These are phyloP conservation scores for Microchirus variegatus DNA, from an alignment of 2,797 vertebrate genomes.

Conservation along the genomic window DNA sequence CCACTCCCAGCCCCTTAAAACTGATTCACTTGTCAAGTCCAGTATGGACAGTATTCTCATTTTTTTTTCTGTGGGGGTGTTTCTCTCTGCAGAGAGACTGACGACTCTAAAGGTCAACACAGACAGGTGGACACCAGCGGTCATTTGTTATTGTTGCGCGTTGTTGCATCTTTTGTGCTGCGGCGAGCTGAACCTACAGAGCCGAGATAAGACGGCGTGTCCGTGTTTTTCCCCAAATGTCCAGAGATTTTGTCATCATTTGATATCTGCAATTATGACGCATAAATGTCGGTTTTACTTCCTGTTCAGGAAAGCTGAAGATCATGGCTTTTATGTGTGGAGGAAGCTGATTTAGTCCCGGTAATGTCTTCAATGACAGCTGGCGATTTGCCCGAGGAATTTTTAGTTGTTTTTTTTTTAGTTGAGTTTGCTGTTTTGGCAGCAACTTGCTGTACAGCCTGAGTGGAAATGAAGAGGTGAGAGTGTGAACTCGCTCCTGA, in stretches of 20 bases:
- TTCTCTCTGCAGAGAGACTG: conserved; percentile 20
- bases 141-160: conserved; percentile 42
- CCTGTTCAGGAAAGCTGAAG: neutral
- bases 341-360: conserved; percentile 31
- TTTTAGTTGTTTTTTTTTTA: conserved; percentile 35
- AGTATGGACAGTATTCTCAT: conserved; percentile 35
- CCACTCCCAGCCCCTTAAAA: conserved; percentile 57
- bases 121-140: conserved; percentile 36
- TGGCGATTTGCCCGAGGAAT: conserved; percentile 35
- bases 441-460: conserved; percentile 38
- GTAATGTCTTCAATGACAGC: conserved; percentile 47
- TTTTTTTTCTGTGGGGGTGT: conserved; percentile 24
- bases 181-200: conserved; percentile 44
- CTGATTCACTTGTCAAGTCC: conserved; percentile 63
- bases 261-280: conserved; percentile 22
- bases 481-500: conserved; percentile 33
- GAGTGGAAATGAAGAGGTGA: conserved; percentile 33
- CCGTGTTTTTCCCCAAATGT: conserved; percentile 7
- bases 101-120: conserved; percentile 52
- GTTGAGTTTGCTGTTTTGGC: conserved; percentile 42
- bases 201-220: neutral
- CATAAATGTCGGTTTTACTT: neutral
- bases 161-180: conserved; percentile 30
- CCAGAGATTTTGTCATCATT: neutral
- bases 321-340: conserved; percentile 28